Percentiles rank a stretch among this genome's conserved stretches.
phyloP scores from a whole-genome alignment of 2,113 vertebrate genomes.

The Peromyscus polionotus region DNA sequence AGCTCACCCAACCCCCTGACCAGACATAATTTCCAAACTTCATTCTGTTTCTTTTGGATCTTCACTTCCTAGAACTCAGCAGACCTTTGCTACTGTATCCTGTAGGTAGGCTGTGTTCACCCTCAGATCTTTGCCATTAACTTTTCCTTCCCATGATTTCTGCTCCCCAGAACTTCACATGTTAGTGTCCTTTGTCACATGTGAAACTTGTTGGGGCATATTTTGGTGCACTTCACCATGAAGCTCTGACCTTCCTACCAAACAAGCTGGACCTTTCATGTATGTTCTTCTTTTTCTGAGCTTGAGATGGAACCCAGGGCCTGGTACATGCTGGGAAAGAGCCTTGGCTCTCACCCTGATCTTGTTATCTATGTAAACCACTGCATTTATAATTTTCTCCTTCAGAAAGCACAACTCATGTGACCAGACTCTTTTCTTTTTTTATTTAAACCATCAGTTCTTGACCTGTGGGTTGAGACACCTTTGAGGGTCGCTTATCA shows the following conservation, averaged over 20 bases:
- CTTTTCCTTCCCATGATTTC: background rate
- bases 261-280: background rate
- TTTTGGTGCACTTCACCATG: background rate
- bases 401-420: background rate
- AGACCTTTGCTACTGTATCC: background rate
- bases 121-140: no score
- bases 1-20: background rate
- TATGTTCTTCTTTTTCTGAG: background rate
- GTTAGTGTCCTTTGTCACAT: background rate
- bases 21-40: background rate
- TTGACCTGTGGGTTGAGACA: background rate
- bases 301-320: background rate
- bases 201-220: background rate
- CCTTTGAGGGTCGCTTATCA: background rate
- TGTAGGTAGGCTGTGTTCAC: rapidly evolving
- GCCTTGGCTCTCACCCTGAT: no score
- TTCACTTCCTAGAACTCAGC: no score
- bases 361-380: background rate
- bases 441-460: background rate
- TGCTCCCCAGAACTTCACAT: rapidly evolving
- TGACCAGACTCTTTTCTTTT: background rate
- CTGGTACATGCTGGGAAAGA: background rate
- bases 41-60: background rate
- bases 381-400: background rate
- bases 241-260: background rate